phyloP scores from a whole-genome alignment of 2,888 invertebrate species.

The Scotopteryx bipunctaria region DNA sequence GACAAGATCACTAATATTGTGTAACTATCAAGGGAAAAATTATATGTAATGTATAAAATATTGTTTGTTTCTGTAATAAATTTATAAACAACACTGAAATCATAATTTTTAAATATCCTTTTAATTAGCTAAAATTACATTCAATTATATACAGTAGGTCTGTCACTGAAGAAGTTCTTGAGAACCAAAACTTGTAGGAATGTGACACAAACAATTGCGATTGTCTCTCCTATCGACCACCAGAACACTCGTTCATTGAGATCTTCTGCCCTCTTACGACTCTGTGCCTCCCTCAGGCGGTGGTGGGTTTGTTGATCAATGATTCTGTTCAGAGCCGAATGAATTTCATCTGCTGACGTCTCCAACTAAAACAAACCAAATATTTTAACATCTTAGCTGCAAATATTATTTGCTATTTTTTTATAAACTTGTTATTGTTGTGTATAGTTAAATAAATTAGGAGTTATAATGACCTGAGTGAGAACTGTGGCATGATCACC shows the following conservation, averaged over 20 bases:
- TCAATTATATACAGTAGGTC: constrained; percentile 74
- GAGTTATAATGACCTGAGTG: constrained; percentile 92
- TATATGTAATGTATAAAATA: constrained; percentile 10
- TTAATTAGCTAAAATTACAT: constrained; percentile 66
- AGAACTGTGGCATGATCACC: constrained; percentile 96
- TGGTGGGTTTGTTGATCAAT: constrained; percentile 99
- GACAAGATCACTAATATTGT: not conserved
- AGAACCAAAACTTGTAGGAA: constrained; percentile 95
- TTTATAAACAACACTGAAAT: constrained; percentile 31
- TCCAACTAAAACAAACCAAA: constrained; percentile 88
- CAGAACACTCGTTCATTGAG: constrained; percentile 96
- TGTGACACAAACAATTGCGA: constrained; percentile 92
- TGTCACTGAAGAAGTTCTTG: constrained; percentile 92
- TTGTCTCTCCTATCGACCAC: constrained; percentile 96
- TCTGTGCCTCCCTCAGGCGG: constrained; percentile 96
- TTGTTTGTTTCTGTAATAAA: constrained; percentile 23
- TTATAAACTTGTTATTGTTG: not conserved
- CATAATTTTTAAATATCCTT: constrained; percentile 69
- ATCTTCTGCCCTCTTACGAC: constrained; percentile 97
- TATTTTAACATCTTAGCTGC: too few relatives aligned
- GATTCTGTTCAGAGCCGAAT: constrained; percentile 93
- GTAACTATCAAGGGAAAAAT: constrained; percentile 1
- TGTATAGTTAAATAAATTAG: too few relatives aligned
- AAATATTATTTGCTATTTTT: too few relatives aligned
- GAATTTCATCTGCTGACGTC: constrained; percentile 94